A percentile compares a stretch with the other conserved stretches of the same genome.
phyloP scores from a whole-genome alignment of 2,113 vertebrate genomes.

The Mus pahari region DNA sequence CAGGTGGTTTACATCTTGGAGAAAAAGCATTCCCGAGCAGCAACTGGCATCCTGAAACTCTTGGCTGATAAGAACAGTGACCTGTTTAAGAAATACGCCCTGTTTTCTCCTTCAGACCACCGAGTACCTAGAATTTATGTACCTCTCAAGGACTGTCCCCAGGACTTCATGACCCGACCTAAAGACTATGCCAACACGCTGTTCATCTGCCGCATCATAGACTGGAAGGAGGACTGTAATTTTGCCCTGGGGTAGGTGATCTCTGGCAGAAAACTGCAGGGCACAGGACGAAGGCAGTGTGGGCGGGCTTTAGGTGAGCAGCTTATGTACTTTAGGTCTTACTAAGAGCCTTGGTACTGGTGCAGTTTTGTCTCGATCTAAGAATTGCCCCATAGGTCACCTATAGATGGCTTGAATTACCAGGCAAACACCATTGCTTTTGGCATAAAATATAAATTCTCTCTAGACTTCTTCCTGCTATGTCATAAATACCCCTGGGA shows the following conservation, averaged over 20 bases:
- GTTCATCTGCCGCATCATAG: slow-evolving; percentile 95
- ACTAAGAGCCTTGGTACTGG: not conserved
- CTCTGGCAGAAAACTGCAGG: not conserved
- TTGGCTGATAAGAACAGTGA: slow-evolving; percentile 93
- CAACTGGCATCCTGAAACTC: slow-evolving; percentile 94
- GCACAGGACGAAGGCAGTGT: not conserved
- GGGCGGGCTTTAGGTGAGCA: not conserved
- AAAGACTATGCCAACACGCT: slow-evolving; percentile 91
- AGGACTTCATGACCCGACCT: slow-evolving; percentile 89
- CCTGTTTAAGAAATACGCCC: slow-evolving; percentile 88
- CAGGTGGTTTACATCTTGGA: slow-evolving; percentile 97
- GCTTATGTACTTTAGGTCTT: not conserved
- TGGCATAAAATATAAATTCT: not conserved
- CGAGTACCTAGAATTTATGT: slow-evolving; percentile 95
- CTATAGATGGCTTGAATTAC: not conserved
- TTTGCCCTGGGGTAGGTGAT: slow-evolving; percentile 94
- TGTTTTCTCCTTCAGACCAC: slow-evolving; percentile 97
- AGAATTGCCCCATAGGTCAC: not conserved
- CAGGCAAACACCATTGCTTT: not conserved
- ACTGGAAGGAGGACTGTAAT: slow-evolving; percentile 94
- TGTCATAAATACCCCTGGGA: not conserved
- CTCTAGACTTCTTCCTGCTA: not conserved
- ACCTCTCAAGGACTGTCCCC: slow-evolving; percentile 92
- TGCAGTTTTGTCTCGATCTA: not conserved
- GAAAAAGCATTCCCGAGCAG: slow-evolving; percentile 96